A percentile compares a stretch with the other conserved stretches of the same genome.
phyloP scores from a whole-genome alignment of 2,113 vertebrate genomes.

The Ceyx cyanopectus region DNA sequence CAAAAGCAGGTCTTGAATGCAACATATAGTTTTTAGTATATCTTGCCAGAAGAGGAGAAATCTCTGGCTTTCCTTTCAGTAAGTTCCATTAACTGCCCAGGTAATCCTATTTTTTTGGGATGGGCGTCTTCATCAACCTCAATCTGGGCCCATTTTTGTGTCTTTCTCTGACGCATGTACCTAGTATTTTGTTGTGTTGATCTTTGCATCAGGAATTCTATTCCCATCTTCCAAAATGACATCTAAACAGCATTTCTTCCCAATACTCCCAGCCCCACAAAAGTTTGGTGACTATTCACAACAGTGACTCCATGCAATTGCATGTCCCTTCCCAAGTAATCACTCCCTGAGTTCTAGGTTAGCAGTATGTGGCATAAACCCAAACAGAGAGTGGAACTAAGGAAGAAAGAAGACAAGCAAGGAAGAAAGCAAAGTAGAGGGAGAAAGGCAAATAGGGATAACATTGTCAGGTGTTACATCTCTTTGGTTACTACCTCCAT shows the following conservation, averaged over 20 bases:
- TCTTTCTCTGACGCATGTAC: rapidly evolving
- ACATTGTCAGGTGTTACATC: not conserved
- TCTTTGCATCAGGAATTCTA: not conserved
- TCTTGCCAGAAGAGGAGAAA: not conserved
- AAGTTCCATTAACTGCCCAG: not conserved
- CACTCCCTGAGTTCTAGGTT: not conserved
- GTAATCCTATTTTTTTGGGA: not conserved
- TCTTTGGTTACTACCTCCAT: not conserved
- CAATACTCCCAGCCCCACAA: not conserved
- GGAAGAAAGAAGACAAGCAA: not conserved
- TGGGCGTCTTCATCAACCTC: not conserved
- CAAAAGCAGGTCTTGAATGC: not conserved
- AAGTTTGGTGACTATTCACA: not conserved
- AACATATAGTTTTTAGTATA: not conserved
- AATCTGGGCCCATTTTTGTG: not conserved
- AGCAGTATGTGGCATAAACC: not conserved
- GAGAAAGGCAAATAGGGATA: not conserved
- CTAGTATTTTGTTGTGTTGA: not conserved
- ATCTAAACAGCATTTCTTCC: not conserved
- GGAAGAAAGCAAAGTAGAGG: not conserved
- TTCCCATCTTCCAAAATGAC: not conserved
- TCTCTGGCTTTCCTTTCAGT: not conserved
- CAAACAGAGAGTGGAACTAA: not conserved
- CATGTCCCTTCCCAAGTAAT: rapidly evolving
- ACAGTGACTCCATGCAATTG: not conserved